Percentiles rank a stretch among this genome's conserved stretches.
phyloP scores from a whole-genome alignment of 2,113 vertebrate species.

The Nesogale talazaci region DNA sequence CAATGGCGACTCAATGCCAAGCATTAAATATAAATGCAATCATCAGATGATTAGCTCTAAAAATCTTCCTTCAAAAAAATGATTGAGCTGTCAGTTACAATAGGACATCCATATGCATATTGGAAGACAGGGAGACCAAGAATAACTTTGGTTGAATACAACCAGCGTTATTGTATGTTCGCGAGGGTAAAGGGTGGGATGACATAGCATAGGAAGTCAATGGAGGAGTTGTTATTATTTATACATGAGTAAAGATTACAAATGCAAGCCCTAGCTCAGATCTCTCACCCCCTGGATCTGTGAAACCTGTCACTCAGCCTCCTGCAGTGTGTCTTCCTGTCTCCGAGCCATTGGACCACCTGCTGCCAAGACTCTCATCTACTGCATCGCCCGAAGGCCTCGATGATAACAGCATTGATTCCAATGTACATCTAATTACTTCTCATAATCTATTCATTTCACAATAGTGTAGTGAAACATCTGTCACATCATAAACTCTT shows the following conservation, averaged over 20 bases:
- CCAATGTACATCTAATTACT: slow-evolving; percentile 99
- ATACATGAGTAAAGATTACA: slow-evolving; percentile 94
- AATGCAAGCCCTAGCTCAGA: slow-evolving; percentile 92
- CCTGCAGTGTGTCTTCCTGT: slow-evolving; percentile 93
- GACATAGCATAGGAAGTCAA: slow-evolving; percentile 92
- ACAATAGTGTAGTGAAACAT: slow-evolving; percentile 98
- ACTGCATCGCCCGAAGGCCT: slow-evolving; percentile 94
- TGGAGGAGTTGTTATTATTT: slow-evolving; percentile 92
- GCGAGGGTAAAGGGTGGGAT: slow-evolving; percentile 85
- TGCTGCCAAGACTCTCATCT: slow-evolving; percentile 94
- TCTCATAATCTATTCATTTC: slow-evolving; percentile 99
- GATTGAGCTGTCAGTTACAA: slow-evolving; percentile 72
- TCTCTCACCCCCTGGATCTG: slow-evolving; percentile 92
- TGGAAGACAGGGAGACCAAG: slow-evolving; percentile 72
- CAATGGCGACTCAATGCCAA: slow-evolving; percentile 59
- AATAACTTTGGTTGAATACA: slow-evolving; percentile 69
- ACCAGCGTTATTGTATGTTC: slow-evolving; percentile 65
- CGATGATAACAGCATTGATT: slow-evolving; percentile 98
- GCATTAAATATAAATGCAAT: slow-evolving; percentile 81
- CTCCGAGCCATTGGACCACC: slow-evolving; percentile 93
- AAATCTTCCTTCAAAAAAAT: slow-evolving; percentile 75
- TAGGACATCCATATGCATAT: slow-evolving; percentile 72
- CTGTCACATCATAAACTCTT: slow-evolving; percentile 96
- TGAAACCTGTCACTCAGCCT: slow-evolving; percentile 94
- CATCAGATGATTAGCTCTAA: slow-evolving; percentile 77